A percentile compares a stretch with the other conserved stretches of the same genome.
Evolutionary conservation across 2,113 vertebrate species (phyloP).

Genomic region (Sialia sialis): DNA sequence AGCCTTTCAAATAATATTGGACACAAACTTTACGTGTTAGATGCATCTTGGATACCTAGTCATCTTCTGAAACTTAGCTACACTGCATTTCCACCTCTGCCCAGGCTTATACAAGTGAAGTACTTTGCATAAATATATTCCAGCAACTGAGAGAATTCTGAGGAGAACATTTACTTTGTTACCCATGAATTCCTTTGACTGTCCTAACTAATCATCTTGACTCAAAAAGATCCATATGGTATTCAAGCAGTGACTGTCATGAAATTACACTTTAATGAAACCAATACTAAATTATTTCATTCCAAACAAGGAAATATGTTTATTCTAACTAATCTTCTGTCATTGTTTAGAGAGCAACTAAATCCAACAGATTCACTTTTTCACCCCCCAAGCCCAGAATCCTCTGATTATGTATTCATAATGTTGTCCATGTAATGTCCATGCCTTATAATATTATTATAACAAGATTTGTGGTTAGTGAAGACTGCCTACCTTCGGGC

Average conservation of each 20-base stretch:
- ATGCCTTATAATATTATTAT: background rate
- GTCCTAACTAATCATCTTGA: background rate
- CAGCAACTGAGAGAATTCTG: background rate
- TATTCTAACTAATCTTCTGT: background rate
- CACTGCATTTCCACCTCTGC: background rate
- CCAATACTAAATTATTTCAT: background rate
- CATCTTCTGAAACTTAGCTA: background rate
- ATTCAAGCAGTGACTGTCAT: background rate
- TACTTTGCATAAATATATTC: background rate
- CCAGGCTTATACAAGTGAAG: background rate
- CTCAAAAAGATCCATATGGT: background rate
- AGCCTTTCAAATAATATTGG: background rate
- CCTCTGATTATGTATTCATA: background rate
- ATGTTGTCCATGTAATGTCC: background rate
- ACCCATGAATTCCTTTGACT: background rate
- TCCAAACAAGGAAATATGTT: background rate
- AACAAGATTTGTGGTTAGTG: background rate
- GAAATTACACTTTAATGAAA: background rate
- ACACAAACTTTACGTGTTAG: background rate
- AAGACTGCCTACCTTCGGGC: background rate
- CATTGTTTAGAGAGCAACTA: background rate
- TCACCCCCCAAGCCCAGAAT: background rate
- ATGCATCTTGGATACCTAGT: background rate
- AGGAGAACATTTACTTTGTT: background rate
- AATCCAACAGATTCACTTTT: rapidly evolving